Evolutionary conservation across 1,140 invertebrate genomes (phyloP).

Genomic region (Lucilia cuprina): DNA sequence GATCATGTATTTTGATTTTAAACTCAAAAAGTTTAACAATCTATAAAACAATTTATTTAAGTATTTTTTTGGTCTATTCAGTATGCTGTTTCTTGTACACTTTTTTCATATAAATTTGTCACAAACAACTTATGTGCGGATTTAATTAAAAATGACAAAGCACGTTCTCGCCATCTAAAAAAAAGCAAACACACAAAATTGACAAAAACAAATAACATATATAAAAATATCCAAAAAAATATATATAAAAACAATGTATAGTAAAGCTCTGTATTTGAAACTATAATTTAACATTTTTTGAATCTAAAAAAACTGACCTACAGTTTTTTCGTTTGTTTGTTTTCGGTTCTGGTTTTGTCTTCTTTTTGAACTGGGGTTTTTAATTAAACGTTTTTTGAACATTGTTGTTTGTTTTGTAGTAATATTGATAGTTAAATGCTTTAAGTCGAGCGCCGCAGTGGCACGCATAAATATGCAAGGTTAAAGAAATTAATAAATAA

Average conservation of each 20-base stretch:
- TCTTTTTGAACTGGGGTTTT: not conserved
- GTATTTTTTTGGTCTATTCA: too few relatives aligned
- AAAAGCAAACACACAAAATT: not conserved
- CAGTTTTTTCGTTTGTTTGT: not conserved
- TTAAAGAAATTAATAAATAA: not conserved
- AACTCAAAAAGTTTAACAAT: too few relatives aligned
- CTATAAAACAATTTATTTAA: too few relatives aligned
- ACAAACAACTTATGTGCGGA: not conserved
- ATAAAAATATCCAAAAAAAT: not conserved
- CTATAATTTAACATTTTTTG: not conserved
- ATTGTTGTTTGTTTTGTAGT: too few relatives aligned
- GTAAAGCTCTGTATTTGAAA: too few relatives aligned
- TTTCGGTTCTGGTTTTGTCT: not conserved
- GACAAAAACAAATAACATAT: not conserved
- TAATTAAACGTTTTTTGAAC: not conserved
- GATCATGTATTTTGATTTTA: not conserved
- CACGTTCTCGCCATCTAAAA: not conserved
- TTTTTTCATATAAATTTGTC: not conserved
- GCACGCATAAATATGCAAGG: not conserved
- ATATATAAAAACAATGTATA: too few relatives aligned
- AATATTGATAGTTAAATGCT: not conserved
- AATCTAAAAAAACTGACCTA: not conserved
- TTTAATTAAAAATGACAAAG: not conserved
- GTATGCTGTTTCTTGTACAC: not conserved
- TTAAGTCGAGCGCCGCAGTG: not conserved